Conservation (phyloP, 2,113 vertebrate species). For the Spea multiplicata region DNA sequence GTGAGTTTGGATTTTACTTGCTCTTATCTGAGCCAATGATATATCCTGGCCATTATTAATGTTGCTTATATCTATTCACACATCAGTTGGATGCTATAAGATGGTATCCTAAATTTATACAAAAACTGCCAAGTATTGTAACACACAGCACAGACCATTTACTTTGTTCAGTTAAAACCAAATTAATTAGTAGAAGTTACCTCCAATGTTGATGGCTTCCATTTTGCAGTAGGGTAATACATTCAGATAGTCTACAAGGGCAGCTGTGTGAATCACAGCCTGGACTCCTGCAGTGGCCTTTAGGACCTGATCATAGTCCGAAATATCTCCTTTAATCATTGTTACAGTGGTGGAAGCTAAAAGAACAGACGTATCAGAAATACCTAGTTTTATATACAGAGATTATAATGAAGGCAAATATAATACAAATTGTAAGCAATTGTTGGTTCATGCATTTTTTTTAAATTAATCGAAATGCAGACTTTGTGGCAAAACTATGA, state of each 20-base stretch:
- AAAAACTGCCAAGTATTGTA: too few relatives aligned
- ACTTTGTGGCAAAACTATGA: too few relatives aligned
- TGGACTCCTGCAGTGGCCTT: conserved; percentile 28
- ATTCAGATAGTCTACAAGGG: conserved; percentile 15
- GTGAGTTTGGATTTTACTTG: too few relatives aligned
- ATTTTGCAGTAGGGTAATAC: conserved; percentile 25
- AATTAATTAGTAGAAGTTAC: conserved; percentile 26
- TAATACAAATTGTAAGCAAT: neutral
- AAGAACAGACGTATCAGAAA: neutral
- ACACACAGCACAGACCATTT: too few relatives aligned
- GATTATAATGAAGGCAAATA: neutral
- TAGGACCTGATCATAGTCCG: neutral
- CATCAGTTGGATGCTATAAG: too few relatives aligned
- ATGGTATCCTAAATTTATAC: too few relatives aligned
- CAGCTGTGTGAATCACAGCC: conserved; percentile 51
- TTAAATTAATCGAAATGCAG: too few relatives aligned
- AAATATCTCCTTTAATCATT: conserved; percentile 49
- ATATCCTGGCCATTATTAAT: too few relatives aligned
- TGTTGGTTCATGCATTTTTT: too few relatives aligned
- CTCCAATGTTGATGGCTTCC: conserved; percentile 43
- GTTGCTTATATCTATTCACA: too few relatives aligned
- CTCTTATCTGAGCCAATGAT: too few relatives aligned
- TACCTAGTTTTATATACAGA: neutral
- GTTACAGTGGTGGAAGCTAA: conserved; percentile 48
- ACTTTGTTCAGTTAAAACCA: neutral